phyloP scores from a whole-genome alignment of 2,888 invertebrate genomes.

The Tiliacea citrago region DNA sequence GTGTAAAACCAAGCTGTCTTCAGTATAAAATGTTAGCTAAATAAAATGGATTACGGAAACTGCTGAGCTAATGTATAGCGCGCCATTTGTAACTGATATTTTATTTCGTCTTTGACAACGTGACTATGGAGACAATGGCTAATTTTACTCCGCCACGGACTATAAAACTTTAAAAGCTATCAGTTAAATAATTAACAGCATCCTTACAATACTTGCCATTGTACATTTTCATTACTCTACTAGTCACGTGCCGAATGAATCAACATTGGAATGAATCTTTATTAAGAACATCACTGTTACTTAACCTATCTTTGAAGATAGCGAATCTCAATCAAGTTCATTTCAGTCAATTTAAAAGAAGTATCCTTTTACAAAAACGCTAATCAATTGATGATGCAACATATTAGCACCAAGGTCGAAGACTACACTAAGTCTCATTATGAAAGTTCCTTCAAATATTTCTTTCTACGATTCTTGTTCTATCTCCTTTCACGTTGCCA shows the following conservation, averaged over 20 bases:
- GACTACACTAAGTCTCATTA: constrained; percentile 6
- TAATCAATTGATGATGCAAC: constrained; percentile 8
- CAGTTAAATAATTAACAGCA: not conserved
- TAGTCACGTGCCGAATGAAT: constrained; percentile 23
- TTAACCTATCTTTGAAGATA: constrained; percentile 39
- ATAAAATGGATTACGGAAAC: constrained; percentile 1
- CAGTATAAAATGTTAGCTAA: not conserved
- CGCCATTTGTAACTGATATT: not conserved
- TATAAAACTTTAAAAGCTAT: not conserved
- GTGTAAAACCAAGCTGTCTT: too few species aligned
- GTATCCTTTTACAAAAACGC: not conserved
- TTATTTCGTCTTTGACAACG: constrained; percentile 12
- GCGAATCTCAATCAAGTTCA: constrained; percentile 18
- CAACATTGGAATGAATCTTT: not conserved
- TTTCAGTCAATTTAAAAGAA: constrained; percentile 30
- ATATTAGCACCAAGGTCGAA: not conserved
- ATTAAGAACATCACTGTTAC: constrained; percentile 26
- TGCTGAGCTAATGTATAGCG: not conserved
- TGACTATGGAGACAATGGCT: constrained; percentile 8
- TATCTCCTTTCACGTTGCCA: constrained; percentile 16
- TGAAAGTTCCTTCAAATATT: not conserved
- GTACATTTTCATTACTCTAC: not conserved
- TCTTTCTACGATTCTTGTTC: not conserved
- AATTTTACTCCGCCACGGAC: not conserved
- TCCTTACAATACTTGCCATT: not conserved